Percentiles rank a stretch among this genome's conserved stretches.
phyloP scores from a whole-genome alignment of 2,888 invertebrate genomes.

The Epirrhoe alternata region DNA sequence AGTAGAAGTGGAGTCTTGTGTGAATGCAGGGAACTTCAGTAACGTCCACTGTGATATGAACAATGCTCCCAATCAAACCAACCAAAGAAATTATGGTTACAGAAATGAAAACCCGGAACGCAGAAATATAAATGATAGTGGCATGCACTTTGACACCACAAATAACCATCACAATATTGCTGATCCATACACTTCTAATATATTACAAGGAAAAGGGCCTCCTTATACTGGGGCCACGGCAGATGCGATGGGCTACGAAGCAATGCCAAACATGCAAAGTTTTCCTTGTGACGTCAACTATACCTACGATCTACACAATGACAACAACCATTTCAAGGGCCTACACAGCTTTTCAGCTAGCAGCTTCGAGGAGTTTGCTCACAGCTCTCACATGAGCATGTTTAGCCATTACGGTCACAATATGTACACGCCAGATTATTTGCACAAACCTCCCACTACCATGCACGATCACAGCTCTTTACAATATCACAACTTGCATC shows the following conservation, averaged over 20 bases:
- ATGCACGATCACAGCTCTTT: conserved; percentile 65
- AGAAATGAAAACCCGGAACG: conserved; percentile 78
- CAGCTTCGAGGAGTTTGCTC: conserved; percentile 83
- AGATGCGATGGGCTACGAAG: conserved; percentile 66
- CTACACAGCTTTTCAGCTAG: conserved; percentile 80
- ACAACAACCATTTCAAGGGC: conserved; percentile 69
- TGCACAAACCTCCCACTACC: conserved; percentile 67
- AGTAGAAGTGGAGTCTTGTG: conserved; percentile 87
- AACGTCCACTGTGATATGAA: conserved; percentile 88
- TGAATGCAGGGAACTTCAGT: conserved; percentile 87
- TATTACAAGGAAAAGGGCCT: conserved; percentile 75
- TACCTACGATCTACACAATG: conserved; percentile 69
- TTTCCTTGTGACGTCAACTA: conserved; percentile 81
- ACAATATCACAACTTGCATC: conserved; percentile 68
- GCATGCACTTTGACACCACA: conserved; percentile 72
- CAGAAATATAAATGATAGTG: conserved; percentile 65
- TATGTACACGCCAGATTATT: conserved; percentile 77
- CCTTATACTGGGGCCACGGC: conserved; percentile 59
- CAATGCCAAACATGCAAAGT: conserved; percentile 71
- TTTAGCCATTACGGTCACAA: conserved; percentile 81
- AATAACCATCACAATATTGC: conserved; percentile 73
- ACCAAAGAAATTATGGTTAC: conserved; percentile 63
- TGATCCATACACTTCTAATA: conserved; percentile 75
- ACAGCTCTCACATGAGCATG: conserved; percentile 80
- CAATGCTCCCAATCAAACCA: conserved; percentile 51